Percentiles rank a stretch among this genome's conserved stretches.
phyloP scores from a whole-genome alignment of 2,888 invertebrate genomes.

The Acanthacorydalis orientalis region DNA sequence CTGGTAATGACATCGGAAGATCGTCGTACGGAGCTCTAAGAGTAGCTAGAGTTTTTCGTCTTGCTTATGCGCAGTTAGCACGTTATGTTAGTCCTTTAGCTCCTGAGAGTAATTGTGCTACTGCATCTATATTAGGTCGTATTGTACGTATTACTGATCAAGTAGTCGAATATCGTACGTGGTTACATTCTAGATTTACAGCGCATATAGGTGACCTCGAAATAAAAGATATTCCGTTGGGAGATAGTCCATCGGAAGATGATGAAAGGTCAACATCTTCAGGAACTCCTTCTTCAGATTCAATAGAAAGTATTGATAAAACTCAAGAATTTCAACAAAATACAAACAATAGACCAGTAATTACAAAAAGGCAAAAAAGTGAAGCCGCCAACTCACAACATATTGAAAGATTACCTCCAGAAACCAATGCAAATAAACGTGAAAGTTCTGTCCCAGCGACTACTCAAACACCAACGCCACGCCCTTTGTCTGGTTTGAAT shows the following conservation, averaged over 20 bases:
- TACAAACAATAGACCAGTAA: neutral
- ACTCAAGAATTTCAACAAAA: neutral
- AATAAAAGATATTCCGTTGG: neutral
- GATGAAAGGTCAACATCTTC: neutral
- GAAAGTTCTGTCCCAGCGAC: neutral
- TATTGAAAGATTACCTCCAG: neutral
- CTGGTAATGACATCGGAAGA: conserved; percentile 94
- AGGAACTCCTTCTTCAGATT: neutral
- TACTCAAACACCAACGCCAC: neutral
- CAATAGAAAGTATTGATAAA: neutral
- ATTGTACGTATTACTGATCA: conserved; percentile 88
- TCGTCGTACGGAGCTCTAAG: conserved; percentile 90
- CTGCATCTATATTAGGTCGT: conserved; percentile 63
- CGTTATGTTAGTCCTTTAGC: conserved; percentile 47
- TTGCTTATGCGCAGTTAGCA: conserved; percentile 75
- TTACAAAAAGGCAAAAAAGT: neutral
- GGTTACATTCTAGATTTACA: conserved; percentile 28
- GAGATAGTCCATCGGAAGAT: neutral
- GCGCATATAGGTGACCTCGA: conserved; percentile 22
- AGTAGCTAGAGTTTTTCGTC: conserved; percentile 79
- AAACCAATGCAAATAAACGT: neutral
- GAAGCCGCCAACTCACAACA: neutral
- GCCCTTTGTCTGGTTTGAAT: neutral
- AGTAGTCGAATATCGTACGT: conserved; percentile 57
- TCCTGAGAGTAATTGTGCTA: conserved; percentile 35